These are phyloP conservation scores for Ceyx erithaca DNA, from an alignment of 2,797 vertebrate genomes.

Conservation along the genomic window DNA sequence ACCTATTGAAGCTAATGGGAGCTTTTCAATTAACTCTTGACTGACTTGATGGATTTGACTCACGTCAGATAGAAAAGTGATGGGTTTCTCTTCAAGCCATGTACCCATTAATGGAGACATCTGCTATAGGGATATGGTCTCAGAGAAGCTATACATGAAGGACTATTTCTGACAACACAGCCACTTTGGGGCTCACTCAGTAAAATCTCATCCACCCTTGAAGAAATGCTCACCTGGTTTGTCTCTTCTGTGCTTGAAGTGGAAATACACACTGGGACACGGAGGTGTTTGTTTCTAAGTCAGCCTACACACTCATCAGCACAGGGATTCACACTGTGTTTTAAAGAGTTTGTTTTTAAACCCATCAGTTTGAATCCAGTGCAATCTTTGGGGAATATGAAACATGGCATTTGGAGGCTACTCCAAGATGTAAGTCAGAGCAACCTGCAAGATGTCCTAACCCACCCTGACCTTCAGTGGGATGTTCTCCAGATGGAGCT, in stretches of 20 bases:
- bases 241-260: not conserved
- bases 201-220: not conserved
- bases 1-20: conserved; percentile 52
- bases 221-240: not conserved
- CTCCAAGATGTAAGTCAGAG: not conserved
- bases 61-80: not conserved
- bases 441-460: not conserved
- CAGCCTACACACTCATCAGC: not conserved
- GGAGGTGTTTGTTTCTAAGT: not conserved
- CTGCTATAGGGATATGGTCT: not conserved
- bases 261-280: not conserved
- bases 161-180: not conserved
- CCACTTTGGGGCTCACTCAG: not conserved
- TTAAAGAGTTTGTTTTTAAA: not conserved
- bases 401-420: not conserved
- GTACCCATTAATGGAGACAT: not conserved
- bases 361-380: not conserved
- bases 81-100: not conserved
- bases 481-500: not conserved
- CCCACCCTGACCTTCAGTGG: not conserved
- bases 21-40: conserved; percentile 63
- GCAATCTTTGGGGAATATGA: not conserved
- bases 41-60: conserved; percentile 24
- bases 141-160: not conserved
- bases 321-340: not conserved